These are phyloP conservation scores for Melanostoma mellinum DNA, from an alignment of 2,888 invertebrate species.

Conservation along the genomic window DNA sequence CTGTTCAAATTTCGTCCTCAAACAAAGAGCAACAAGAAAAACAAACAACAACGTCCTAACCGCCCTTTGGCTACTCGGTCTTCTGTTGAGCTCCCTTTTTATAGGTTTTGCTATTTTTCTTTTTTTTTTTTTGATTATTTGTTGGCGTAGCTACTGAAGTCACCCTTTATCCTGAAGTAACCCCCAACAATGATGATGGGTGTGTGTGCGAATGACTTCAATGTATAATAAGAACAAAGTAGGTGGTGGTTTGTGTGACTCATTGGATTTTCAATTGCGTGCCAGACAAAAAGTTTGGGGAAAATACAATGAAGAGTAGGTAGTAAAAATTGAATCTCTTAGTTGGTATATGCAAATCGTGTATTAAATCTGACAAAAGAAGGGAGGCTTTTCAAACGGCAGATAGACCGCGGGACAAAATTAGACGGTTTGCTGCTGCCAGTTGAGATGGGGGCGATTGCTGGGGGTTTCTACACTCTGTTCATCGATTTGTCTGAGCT, in stretches of 20 bases:
- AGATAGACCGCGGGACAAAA: constrained; percentile 20
- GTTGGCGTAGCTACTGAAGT: constrained; percentile 2
- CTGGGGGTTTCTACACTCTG: background rate
- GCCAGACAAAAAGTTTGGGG: constrained; percentile 44
- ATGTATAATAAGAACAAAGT: background rate
- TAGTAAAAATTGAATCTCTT: constrained; percentile 16
- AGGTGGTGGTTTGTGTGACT: constrained; percentile 44
- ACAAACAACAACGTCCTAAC: constrained; percentile 13
- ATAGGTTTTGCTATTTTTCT: background rate
- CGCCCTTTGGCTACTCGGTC: constrained; percentile 25
- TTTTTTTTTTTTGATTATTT: background rate
- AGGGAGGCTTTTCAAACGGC: constrained; percentile 24
- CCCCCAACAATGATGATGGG: constrained; percentile 13
- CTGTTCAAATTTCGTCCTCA: constrained; percentile 13
- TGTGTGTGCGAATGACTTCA: constrained; percentile 27
- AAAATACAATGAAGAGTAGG: constrained; percentile 47
- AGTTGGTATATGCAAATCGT: constrained; percentile 22
- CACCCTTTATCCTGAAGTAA: constrained; percentile 4
- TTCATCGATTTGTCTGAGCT: constrained; percentile 45
- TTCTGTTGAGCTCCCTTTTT: constrained; percentile 12
- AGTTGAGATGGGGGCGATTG: background rate
- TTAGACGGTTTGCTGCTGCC: constrained; percentile 11
- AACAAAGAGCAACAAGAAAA: constrained; percentile 39
- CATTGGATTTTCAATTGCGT: constrained; percentile 57
- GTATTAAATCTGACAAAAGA: constrained; percentile 32